Evolutionary conservation across 2,113 vertebrate species (phyloP).

Genomic region (Puntigrus tetrazona): DNA sequence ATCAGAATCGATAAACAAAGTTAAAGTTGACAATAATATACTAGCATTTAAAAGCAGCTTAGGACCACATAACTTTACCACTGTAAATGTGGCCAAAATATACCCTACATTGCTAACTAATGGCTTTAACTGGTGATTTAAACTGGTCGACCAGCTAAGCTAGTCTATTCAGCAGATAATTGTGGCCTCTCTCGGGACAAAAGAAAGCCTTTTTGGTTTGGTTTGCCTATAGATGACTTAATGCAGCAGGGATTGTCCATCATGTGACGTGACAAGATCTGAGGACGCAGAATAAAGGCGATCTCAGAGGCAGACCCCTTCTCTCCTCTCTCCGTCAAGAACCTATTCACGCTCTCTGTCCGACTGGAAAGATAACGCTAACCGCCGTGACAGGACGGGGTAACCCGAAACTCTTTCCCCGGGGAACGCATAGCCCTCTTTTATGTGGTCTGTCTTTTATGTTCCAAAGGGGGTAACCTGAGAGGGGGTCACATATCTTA

Average conservation of each 20-base stretch:
- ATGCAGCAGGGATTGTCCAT: conserved; percentile 36
- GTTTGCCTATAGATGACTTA: conserved; percentile 19
- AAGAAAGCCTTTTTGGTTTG: conserved; percentile 25
- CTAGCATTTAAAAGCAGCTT: not conserved
- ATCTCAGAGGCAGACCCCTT: conserved; percentile 10
- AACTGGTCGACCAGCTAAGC: not conserved
- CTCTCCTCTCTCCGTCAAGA: conserved; percentile 11
- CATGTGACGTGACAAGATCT: conserved; percentile 33
- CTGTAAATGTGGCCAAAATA: not conserved
- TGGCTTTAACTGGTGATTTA: conserved; percentile 3
- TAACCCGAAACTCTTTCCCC: conserved; percentile 70
- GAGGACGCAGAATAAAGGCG: conserved; percentile 7
- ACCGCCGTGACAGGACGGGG: conserved; percentile 55
- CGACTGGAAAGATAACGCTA: conserved; percentile 65
- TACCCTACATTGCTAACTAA: not conserved
- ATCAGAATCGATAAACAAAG: not conserved
- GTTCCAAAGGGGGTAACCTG: conserved; percentile 61
- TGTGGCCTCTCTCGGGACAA: not conserved
- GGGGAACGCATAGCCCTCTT: conserved; percentile 63
- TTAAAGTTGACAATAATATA: not conserved
- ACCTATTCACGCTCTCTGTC: conserved; percentile 59
- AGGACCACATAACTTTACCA: not conserved
- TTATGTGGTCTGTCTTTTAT: conserved; percentile 65
- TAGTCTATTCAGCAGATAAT: not conserved
- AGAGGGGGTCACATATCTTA: conserved; percentile 55